phyloP scores from a whole-genome alignment of 1,140 invertebrate species.

The Meloidogyne exigua region DNA sequence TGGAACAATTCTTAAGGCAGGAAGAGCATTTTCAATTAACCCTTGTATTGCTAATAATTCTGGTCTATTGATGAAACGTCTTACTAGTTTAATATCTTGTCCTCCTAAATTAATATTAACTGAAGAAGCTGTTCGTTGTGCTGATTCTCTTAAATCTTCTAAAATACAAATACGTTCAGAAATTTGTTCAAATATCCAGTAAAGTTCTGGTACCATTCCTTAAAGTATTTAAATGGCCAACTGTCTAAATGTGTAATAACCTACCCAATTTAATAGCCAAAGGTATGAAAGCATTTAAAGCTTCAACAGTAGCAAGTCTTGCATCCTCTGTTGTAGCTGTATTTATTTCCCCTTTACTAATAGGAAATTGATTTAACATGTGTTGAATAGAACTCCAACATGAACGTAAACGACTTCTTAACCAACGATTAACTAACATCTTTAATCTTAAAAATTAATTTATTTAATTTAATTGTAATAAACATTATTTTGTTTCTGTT shows the following conservation, averaged over 20 bases:
- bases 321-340: background rate
- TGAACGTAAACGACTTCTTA: background rate
- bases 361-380: constrained; percentile 3
- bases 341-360: background rate
- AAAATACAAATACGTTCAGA: constrained; percentile 7
- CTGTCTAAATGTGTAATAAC: background rate
- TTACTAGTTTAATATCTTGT: background rate
- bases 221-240: background rate
- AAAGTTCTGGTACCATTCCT: constrained; percentile 1
- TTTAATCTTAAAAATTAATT: no score
- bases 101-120: background rate
- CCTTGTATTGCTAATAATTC: background rate
- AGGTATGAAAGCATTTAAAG: constrained; percentile 8
- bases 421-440: background rate
- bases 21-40: constrained; percentile 14
- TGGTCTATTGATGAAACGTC: constrained; percentile 3
- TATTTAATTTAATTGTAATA: no score
- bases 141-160: constrained; percentile 11
- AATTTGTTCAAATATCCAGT: background rate
- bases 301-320: constrained; percentile 1
- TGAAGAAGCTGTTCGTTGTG: background rate
- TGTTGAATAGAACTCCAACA: constrained; percentile 21
- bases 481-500: no score
- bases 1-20: constrained; percentile 12
- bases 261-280: constrained; percentile 13